Percentiles rank a stretch among this genome's conserved stretches.
Conservation (phyloP, 2,113 vertebrate genomes). For the Xiphophorus maculatus region DNA sequence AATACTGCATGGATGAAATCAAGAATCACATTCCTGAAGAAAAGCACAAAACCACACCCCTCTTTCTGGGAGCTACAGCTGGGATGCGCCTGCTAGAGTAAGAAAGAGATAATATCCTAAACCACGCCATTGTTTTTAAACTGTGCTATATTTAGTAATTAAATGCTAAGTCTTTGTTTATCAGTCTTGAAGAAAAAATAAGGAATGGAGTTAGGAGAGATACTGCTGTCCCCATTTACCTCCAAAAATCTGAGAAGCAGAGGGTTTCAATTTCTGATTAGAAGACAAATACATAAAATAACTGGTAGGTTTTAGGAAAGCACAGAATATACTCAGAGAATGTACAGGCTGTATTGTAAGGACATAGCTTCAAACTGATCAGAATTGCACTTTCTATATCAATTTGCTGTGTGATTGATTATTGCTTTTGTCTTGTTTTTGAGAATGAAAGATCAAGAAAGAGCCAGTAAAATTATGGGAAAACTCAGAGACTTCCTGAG, state of each 20-base stretch:
- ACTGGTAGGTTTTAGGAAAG: too few relatives aligned
- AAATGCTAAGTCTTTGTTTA: not conserved
- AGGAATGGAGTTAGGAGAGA: not conserved
- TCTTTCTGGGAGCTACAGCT: slow-evolving; percentile 94
- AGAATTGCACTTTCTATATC: not conserved
- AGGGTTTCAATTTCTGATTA: not conserved
- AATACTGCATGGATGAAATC: slow-evolving; percentile 81
- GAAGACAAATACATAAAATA: not conserved
- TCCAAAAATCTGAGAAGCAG: not conserved
- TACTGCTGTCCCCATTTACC: not conserved
- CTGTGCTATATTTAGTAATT: not conserved
- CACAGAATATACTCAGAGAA: not conserved
- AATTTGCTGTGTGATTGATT: not conserved
- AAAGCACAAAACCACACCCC: slow-evolving; percentile 81
- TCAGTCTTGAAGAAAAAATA: not conserved
- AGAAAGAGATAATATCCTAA: slow-evolving; percentile 5
- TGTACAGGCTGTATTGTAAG: not conserved
- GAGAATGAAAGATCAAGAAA: slow-evolving; percentile 82
- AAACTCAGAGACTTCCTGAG: slow-evolving; percentile 85
- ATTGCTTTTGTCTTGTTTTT: not conserved
- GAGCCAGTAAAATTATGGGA: slow-evolving; percentile 82
- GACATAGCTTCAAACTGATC: not conserved
- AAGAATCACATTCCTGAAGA: slow-evolving; percentile 76
- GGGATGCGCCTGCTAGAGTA: slow-evolving; percentile 96
- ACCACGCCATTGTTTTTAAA: not conserved